phyloP scores from a whole-genome alignment of 2,888 invertebrate species.

The Hydroisotoma schaefferi region DNA sequence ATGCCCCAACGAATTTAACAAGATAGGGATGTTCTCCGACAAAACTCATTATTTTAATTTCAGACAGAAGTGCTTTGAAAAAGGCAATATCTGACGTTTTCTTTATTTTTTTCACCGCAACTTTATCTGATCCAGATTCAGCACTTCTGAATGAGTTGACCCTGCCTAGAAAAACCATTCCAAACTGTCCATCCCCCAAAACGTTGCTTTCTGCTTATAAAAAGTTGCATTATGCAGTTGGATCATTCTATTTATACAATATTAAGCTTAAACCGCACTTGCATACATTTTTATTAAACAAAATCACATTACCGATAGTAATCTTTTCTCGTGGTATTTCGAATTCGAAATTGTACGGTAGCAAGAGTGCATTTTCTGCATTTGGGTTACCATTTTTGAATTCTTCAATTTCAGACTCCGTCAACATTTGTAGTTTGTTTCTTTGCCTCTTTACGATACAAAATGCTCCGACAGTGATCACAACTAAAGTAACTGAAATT shows the following conservation, averaged over 20 bases:
- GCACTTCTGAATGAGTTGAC: not conserved
- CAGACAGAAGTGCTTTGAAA: not conserved
- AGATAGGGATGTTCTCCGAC: constrained; percentile 2
- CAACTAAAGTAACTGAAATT: not conserved
- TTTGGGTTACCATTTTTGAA: constrained; percentile 1
- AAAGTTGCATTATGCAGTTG: not conserved
- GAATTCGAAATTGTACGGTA: constrained; percentile 2
- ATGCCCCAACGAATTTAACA: not conserved
- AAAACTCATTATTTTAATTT: not conserved
- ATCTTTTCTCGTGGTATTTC: constrained; percentile 5
- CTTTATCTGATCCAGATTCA: not conserved
- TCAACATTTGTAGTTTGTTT: constrained; percentile 2
- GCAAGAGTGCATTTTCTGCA: not conserved
- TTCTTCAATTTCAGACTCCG: constrained; percentile 7
- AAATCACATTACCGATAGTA: not conserved
- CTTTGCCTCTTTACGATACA: not conserved
- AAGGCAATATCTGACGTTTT: not conserved
- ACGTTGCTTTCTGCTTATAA: not conserved
- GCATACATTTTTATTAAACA: not conserved
- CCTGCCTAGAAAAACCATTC: not conserved
- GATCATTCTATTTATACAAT: not conserved
- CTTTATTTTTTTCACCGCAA: not conserved
- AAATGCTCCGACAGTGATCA: not conserved
- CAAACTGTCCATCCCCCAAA: constrained; percentile 7
- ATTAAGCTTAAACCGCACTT: not conserved